phyloP scores from a whole-genome alignment of 2,113 vertebrate species.

The Aix galericulata region DNA sequence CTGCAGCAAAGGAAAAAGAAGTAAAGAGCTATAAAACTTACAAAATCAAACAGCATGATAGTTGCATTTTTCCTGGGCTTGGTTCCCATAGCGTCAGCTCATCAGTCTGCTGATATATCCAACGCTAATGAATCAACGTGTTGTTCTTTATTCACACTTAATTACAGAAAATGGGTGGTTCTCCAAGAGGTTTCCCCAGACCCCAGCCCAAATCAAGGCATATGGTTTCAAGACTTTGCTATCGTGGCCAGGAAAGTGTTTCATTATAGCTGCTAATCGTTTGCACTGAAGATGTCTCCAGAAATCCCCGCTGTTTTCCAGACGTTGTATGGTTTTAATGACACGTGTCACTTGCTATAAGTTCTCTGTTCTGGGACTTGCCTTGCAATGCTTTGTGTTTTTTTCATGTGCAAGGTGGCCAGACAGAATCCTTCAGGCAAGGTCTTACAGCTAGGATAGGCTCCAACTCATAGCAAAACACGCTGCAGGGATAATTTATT shows the following conservation, averaged over 20 bases:
- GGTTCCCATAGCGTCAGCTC: neutral
- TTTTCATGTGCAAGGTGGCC: neutral
- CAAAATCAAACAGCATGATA: neutral
- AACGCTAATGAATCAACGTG: neutral
- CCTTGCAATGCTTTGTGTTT: neutral
- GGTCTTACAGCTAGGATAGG: neutral
- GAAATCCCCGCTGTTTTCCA: neutral
- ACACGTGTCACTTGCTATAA: neutral
- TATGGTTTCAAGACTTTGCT: rapidly evolving
- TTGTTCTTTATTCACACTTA: neutral
- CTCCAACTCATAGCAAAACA: neutral
- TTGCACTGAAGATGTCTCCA: neutral
- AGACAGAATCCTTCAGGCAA: neutral
- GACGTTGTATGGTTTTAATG: neutral
- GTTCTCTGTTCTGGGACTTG: neutral
- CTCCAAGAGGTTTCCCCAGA: neutral
- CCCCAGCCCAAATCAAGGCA: neutral
- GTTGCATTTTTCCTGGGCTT: neutral
- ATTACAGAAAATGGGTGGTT: neutral
- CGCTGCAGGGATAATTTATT: neutral
- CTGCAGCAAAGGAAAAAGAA: neutral
- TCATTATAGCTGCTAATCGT: neutral
- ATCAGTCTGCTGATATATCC: neutral
- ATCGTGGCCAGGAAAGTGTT: neutral
- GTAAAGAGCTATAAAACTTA: neutral